phyloP scores from a whole-genome alignment of 53 echinoderm and acorn worm species.

The Actinopyga echinites region DNA sequence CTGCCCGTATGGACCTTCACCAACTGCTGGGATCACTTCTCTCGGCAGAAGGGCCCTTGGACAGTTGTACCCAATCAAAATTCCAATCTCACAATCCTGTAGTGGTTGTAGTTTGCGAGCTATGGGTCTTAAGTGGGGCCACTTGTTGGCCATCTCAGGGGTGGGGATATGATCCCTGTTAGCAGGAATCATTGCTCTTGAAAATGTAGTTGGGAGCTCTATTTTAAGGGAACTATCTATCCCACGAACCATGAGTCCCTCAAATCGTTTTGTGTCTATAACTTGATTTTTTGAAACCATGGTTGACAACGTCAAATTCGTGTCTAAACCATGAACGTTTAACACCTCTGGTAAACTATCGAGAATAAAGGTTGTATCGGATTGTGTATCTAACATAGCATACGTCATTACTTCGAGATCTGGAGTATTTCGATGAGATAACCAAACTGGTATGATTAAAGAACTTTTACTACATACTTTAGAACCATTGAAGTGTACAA shows the following conservation, averaged over 20 bases:
- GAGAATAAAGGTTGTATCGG: background rate
- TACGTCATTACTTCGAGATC: background rate
- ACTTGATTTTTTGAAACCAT: background rate
- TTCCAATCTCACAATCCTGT: conserved; percentile 41
- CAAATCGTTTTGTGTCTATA: background rate
- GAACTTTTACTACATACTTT: background rate
- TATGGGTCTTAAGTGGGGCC: conserved; percentile 20
- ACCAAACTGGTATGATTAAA: background rate
- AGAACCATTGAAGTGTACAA: background rate
- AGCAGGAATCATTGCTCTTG: background rate
- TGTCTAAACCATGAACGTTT: background rate
- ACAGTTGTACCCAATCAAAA: conserved; percentile 53
- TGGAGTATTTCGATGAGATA: background rate
- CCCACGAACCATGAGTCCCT: background rate
- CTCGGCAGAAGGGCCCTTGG: conserved; percentile 52
- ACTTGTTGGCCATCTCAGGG: background rate
- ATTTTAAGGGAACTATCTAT: background rate
- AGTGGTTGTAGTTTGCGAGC: conserved; percentile 39
- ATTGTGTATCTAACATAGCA: background rate
- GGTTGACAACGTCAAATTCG: background rate
- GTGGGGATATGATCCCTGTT: conserved; percentile 2
- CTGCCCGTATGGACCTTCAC: conserved; percentile 32
- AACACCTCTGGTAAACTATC: background rate
- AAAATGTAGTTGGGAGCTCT: background rate
- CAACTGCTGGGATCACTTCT: conserved; percentile 37